Conservation (phyloP, 2,888 invertebrate species). For the Trichacis sp. region DNA sequence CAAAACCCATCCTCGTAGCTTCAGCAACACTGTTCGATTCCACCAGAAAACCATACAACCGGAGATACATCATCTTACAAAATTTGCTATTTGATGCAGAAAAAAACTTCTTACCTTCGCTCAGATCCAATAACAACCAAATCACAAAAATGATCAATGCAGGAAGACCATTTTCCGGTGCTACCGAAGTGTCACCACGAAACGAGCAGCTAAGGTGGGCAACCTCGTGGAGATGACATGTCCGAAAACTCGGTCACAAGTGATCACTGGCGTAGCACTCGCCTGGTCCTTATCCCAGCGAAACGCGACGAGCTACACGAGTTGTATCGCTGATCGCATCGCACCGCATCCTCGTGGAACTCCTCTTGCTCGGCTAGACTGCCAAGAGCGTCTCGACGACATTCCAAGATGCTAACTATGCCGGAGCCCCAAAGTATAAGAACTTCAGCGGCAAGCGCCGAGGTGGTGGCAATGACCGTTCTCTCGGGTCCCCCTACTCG, state of each 20-base stretch:
- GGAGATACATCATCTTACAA: no score
- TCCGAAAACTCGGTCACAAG: constrained; percentile 8
- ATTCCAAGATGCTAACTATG: constrained; percentile 48
- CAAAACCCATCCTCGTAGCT: no score
- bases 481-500: constrained; percentile 48
- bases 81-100: no score
- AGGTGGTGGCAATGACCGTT: constrained; percentile 70
- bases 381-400: constrained; percentile 47
- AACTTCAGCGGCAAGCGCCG: constrained; percentile 55
- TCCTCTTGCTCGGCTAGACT: constrained; percentile 45
- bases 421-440: constrained; percentile 44
- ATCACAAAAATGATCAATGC: not conserved
- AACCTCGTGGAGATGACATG: constrained; percentile 27
- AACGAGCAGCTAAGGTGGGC: no score
- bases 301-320: constrained; percentile 41
- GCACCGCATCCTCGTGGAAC: constrained; percentile 45
- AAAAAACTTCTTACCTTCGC: constrained; percentile 48
- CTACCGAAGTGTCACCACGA: no score
- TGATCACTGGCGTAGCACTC: constrained; percentile 2
- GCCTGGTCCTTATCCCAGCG: constrained; percentile 44
- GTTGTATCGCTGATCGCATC: constrained; percentile 44
- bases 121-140: constrained; percentile 25
- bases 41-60: no score
- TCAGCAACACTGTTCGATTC: no score
- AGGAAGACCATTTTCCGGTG: no score